A percentile compares a stretch with the other conserved stretches of the same genome.
phyloP scores from a whole-genome alignment of 2,888 invertebrate species.

The Ceriagrion tenellum region DNA sequence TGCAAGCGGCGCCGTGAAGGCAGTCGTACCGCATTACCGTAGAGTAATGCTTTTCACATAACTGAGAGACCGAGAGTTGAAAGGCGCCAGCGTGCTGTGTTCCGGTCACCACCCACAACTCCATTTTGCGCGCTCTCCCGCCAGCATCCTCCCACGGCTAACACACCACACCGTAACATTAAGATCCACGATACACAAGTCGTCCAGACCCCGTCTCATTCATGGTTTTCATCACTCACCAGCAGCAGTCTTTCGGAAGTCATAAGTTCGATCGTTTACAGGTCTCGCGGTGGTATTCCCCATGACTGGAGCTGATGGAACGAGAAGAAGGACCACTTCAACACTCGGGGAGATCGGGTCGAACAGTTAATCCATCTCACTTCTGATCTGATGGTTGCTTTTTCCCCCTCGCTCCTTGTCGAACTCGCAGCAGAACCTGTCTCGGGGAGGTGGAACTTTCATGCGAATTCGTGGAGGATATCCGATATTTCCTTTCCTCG shows the following conservation, averaged over 20 bases:
- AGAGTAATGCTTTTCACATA: background rate
- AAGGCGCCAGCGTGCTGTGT: background rate
- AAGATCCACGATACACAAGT: background rate
- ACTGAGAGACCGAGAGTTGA: background rate
- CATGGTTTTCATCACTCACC: slow-evolving; percentile 37
- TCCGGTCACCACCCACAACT: background rate
- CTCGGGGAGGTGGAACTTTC: background rate
- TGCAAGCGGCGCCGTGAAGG: background rate
- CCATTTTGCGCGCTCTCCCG: background rate
- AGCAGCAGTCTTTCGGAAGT: slow-evolving; percentile 44
- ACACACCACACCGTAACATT: background rate
- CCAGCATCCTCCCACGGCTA: background rate
- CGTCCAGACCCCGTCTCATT: background rate
- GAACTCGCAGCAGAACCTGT: background rate
- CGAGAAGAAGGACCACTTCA: background rate
- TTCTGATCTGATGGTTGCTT: background rate
- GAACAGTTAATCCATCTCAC: slow-evolving; percentile 41
- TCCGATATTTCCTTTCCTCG: background rate
- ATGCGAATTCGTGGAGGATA: background rate
- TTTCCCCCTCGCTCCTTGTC: background rate
- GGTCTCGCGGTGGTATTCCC: slow-evolving; percentile 47
- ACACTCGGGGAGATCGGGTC: background rate
- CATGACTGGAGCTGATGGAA: background rate
- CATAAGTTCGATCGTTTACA: slow-evolving; percentile 52
- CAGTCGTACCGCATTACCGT: background rate